Percentiles rank a stretch among this genome's conserved stretches.
Conservation (phyloP, 1,140 invertebrate genomes). For the Diabrotica undecimpunctata region DNA sequence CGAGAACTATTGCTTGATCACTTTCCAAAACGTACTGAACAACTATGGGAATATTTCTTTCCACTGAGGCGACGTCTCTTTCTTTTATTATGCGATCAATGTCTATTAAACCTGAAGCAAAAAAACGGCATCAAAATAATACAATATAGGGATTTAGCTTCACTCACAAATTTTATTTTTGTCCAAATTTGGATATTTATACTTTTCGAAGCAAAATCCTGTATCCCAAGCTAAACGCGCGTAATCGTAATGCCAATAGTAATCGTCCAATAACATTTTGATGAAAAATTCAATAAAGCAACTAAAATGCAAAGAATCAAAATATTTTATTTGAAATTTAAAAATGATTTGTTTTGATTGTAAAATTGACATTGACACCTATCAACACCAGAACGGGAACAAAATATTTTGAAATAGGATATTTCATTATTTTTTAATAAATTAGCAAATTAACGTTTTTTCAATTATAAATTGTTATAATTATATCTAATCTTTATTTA, state of each 20-base stretch:
- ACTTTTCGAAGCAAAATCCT: conserved; percentile 62
- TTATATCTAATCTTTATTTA: no score
- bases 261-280: conserved; percentile 31
- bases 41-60: conserved; percentile 54
- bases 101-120: conserved; percentile 58
- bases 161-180: conserved; percentile 64
- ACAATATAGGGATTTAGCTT: conserved; percentile 16
- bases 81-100: conserved; percentile 61
- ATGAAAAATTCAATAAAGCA: no score
- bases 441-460: no score
- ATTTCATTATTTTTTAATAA: no score
- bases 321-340: neutral
- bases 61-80: conserved; percentile 59
- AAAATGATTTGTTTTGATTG: conserved; percentile 4
- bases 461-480: no score
- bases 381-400: no score
- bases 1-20: conserved; percentile 53
- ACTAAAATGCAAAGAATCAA: no score
- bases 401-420: no score
- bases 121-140: neutral
- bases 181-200: conserved; percentile 56
- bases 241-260: conserved; percentile 59
- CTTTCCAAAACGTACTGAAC: conserved; percentile 41
- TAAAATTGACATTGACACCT: neutral
- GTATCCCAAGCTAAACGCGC: conserved; percentile 63